A percentile compares a stretch with the other conserved stretches of the same genome.
These are phyloP conservation scores for Sinocyclocheilus rhinocerous DNA, from an alignment of 2,113 vertebrate species.

Conservation along the genomic window DNA sequence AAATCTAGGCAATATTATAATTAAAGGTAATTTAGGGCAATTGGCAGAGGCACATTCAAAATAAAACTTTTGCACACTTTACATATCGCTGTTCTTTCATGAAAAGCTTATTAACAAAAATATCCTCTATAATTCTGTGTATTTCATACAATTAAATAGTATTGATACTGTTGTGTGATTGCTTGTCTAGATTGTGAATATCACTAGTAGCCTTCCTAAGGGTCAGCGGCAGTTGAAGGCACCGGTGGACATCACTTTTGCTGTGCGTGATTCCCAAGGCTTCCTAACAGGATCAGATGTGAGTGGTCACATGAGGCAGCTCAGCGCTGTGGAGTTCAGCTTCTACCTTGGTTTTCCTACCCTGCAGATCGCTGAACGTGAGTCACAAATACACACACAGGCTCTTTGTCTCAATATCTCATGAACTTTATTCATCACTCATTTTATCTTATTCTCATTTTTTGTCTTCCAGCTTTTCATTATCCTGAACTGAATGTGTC, in stretches of 20 bases:
- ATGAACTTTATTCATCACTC: not conserved
- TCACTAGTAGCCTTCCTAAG: constrained; percentile 73
- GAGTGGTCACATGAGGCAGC: too few relatives aligned
- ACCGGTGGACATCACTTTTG: constrained; percentile 86
- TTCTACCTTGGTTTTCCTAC: constrained; percentile 93
- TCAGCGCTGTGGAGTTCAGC: constrained; percentile 83
- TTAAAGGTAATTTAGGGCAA: not conserved
- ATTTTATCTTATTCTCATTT: not conserved
- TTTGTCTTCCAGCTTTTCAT: constrained; percentile 81
- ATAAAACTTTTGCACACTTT: not conserved
- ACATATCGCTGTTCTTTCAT: not conserved
- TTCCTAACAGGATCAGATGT: too few relatives aligned
- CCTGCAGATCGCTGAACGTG: constrained; percentile 93
- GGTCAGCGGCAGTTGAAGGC: constrained; percentile 71
- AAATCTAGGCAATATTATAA: too few relatives aligned
- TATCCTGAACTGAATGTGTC: constrained; percentile 93
- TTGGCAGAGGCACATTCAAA: not conserved
- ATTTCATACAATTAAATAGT: not conserved
- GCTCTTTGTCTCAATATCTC: not conserved
- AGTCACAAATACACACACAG: constrained; percentile 58
- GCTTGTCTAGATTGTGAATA: constrained; percentile 85
- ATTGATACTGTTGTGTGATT: not conserved
- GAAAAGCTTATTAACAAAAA: not conserved
- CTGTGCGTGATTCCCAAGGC: constrained; percentile 69
- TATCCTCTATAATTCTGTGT: not conserved